These are phyloP conservation scores for Chydorus sphaericus DNA, from an alignment of 2,888 invertebrate species.

Conservation along the genomic window DNA sequence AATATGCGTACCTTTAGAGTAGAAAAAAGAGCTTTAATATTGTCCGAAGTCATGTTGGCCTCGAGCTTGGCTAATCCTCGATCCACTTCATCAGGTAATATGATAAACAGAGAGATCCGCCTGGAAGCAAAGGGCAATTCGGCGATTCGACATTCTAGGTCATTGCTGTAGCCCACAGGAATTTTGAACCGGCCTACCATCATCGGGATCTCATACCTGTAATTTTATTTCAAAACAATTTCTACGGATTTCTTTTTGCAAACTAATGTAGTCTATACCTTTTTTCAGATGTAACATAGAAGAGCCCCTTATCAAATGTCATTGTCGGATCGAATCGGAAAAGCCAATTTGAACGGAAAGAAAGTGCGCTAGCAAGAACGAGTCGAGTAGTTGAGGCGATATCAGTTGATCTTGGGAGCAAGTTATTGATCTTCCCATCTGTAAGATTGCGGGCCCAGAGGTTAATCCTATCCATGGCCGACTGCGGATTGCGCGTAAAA, in stretches of 20 bases:
- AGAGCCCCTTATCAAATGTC: conserved; percentile 24
- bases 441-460: conserved; percentile 23
- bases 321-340: conserved; percentile 23
- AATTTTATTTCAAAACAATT: background rate
- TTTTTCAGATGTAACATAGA: conserved; percentile 22
- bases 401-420: conserved; percentile 14
- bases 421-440: conserved; percentile 20
- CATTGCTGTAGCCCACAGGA: conserved; percentile 25
- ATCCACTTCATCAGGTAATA: conserved; percentile 26
- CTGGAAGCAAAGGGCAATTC: conserved; percentile 26
- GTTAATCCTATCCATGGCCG: conserved; percentile 21
- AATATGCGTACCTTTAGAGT: conserved; percentile 23
- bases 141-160: conserved; percentile 26
- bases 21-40: conserved; percentile 25
- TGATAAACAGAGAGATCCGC: conserved; percentile 27
- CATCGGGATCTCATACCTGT: conserved; percentile 27
- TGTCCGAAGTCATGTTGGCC: conserved; percentile 25
- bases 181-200: conserved; percentile 28
- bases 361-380: conserved; percentile 23
- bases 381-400: conserved; percentile 14
- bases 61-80: conserved; percentile 23
- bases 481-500: conserved; percentile 20
- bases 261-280: conserved; percentile 16
- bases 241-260: too few relatives aligned
- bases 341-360: conserved; percentile 23